phyloP scores from a whole-genome alignment of 2,888 invertebrate species.

The Invenusta paracnida region DNA sequence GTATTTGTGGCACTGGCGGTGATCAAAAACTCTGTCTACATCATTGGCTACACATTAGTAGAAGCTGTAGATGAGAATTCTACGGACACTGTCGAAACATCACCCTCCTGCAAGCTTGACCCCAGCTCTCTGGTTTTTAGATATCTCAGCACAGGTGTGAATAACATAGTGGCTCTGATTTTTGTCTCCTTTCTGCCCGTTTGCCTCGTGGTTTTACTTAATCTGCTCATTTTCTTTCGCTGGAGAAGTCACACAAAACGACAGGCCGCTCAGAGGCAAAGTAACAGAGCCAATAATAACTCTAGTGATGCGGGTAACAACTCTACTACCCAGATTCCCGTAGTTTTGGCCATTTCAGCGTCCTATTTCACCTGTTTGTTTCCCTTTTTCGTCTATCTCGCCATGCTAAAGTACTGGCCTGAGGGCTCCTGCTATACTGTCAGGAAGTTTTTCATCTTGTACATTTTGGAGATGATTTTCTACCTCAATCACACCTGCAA shows the following conservation, averaged over 20 bases:
- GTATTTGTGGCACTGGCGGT: background rate
- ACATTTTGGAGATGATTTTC: background rate
- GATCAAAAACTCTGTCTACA: background rate
- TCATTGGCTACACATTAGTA: background rate
- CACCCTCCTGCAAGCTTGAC: background rate
- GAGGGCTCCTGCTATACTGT: background rate
- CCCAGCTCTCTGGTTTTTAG: background rate
- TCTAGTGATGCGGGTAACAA: background rate
- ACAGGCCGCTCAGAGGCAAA: background rate
- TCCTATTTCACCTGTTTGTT: background rate
- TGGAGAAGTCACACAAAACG: background rate
- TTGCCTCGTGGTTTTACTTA: background rate
- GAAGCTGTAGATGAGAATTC: background rate
- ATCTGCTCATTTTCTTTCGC: background rate
- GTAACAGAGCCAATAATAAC: background rate
- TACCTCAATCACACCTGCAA: conserved; percentile 15
- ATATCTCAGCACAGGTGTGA: background rate
- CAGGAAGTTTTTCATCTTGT: background rate
- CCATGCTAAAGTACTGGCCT: background rate
- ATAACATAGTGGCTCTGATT: background rate
- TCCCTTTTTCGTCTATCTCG: background rate
- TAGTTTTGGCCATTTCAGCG: conserved; percentile 1
- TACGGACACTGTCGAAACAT: background rate
- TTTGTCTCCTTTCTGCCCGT: background rate
- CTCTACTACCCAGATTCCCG: background rate